These are phyloP conservation scores for Colossoma macropomum DNA, from an alignment of 2,113 vertebrate genomes.

Conservation along the genomic window DNA sequence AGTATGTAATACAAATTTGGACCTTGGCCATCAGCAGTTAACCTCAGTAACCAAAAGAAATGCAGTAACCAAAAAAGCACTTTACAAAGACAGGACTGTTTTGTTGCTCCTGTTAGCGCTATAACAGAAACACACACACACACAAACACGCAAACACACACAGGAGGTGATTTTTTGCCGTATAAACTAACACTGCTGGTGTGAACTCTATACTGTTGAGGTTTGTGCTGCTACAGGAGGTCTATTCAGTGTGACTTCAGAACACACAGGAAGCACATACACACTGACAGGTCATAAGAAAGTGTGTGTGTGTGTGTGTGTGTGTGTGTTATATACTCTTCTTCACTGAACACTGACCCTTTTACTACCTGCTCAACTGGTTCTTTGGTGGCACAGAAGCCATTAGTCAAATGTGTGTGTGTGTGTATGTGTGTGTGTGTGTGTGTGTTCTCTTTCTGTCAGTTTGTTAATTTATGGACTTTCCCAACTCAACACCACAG, in stretches of 20 bases:
- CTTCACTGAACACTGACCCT: constrained; percentile 33
- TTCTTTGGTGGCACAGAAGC: constrained; percentile 26
- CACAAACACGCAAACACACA: neutral
- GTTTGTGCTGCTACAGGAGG: constrained; percentile 4
- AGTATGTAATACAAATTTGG: too few relatives aligned
- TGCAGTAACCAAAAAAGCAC: too few relatives aligned
- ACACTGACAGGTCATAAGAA: constrained; percentile 18
- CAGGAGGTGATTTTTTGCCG: neutral
- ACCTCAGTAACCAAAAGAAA: too few relatives aligned
- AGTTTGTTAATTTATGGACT: constrained; percentile 51
- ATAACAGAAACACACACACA: constrained; percentile 1
- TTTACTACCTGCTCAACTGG: constrained; percentile 41
- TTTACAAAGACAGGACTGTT: too few relatives aligned
- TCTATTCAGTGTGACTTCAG: constrained; percentile 8
- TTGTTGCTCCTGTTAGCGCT: too few relatives aligned
- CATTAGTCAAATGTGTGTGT: constrained; percentile 28
- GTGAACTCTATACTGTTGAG: constrained; percentile 19
- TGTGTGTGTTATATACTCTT: neutral
- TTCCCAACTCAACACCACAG: constrained; percentile 50
- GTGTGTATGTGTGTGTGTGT: constrained; percentile 17
- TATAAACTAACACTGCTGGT: neutral
- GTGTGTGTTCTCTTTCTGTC: constrained; percentile 34
- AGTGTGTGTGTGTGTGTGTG: neutral
- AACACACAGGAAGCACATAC: neutral
- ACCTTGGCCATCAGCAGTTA: too few relatives aligned